These are phyloP conservation scores for Eristalis arbustorum DNA, from an alignment of 2,888 invertebrate species.

Conservation along the genomic window DNA sequence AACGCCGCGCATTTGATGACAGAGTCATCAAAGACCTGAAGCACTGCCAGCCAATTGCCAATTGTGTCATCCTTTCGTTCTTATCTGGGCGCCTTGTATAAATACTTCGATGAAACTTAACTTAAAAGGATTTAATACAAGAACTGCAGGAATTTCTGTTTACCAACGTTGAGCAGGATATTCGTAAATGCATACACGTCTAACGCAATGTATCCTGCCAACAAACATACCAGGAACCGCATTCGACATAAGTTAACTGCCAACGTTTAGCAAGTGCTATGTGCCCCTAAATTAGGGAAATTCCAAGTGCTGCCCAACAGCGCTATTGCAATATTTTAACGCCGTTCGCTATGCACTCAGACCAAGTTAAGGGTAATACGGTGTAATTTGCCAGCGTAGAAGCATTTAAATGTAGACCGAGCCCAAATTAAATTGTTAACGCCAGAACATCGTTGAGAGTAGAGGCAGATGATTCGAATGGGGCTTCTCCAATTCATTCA, in stretches of 20 bases:
- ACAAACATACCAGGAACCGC: not conserved
- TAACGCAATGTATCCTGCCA: not conserved
- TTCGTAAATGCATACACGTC: not conserved
- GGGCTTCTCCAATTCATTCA: slow-evolving; percentile 28
- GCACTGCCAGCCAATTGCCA: too few species aligned
- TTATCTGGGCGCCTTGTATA: too few species aligned
- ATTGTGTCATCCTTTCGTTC: too few species aligned
- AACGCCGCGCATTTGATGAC: too few species aligned
- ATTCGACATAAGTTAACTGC: not conserved
- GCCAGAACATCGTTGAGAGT: not conserved
- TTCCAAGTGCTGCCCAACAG: slow-evolving; percentile 21
- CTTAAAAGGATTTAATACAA: too few species aligned
- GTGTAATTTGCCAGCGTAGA: slow-evolving; percentile 41
- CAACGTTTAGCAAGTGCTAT: not conserved
- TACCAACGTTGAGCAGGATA: not conserved
- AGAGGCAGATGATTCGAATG: slow-evolving; percentile 19
- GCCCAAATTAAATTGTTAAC: slow-evolving; percentile 55
- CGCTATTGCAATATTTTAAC: slow-evolving; percentile 7
- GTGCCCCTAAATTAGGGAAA: slow-evolving; percentile 7
- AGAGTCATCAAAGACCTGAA: too few species aligned
- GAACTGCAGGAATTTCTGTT: too few species aligned
- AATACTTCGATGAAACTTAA: too few species aligned
- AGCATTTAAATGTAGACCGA: slow-evolving; percentile 43
- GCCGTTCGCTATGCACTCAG: slow-evolving; percentile 3
- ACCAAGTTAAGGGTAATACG: slow-evolving; percentile 26